Conservation (phyloP, 2,888 invertebrate genomes). For the Melipona beecheii region DNA sequence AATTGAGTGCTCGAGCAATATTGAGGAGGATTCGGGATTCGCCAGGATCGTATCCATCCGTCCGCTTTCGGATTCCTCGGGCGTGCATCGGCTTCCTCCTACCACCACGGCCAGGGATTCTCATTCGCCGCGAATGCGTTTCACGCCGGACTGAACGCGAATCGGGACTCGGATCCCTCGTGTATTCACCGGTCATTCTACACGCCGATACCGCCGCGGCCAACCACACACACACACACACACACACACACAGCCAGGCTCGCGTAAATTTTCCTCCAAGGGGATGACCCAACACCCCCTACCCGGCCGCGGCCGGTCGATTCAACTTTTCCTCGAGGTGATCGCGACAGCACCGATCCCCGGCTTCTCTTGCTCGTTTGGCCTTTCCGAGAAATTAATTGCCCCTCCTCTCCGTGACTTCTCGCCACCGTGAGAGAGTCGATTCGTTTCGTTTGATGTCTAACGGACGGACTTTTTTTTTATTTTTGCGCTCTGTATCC, state of each 20-base stretch:
- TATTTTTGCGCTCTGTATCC: too few species aligned
- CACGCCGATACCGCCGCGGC: neutral
- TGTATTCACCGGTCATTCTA: constrained; percentile 35
- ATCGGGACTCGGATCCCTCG: constrained; percentile 34
- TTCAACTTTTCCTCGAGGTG: constrained; percentile 30
- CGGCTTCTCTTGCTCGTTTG: neutral
- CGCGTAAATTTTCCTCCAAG: constrained; percentile 42
- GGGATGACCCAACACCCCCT: neutral
- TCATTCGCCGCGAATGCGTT: constrained; percentile 68
- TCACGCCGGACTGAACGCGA: constrained; percentile 58
- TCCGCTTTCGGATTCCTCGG: constrained; percentile 81
- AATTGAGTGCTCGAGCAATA: constrained; percentile 84
- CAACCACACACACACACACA: too few species aligned
- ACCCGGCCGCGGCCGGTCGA: neutral
- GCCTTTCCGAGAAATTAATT: constrained; percentile 9
- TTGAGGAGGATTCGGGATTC: constrained; percentile 83
- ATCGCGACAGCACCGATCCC: neutral
- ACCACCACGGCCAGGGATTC: constrained; percentile 72
- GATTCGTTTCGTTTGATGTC: neutral
- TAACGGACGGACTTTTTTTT: too few species aligned
- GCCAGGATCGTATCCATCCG: constrained; percentile 80
- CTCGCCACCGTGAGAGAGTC: neutral
- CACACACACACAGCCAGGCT: neutral
- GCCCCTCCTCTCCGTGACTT: neutral
- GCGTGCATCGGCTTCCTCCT: constrained; percentile 80